These are phyloP conservation scores for Parnassius apollo DNA, from an alignment of 2,888 invertebrate genomes.

Conservation along the genomic window DNA sequence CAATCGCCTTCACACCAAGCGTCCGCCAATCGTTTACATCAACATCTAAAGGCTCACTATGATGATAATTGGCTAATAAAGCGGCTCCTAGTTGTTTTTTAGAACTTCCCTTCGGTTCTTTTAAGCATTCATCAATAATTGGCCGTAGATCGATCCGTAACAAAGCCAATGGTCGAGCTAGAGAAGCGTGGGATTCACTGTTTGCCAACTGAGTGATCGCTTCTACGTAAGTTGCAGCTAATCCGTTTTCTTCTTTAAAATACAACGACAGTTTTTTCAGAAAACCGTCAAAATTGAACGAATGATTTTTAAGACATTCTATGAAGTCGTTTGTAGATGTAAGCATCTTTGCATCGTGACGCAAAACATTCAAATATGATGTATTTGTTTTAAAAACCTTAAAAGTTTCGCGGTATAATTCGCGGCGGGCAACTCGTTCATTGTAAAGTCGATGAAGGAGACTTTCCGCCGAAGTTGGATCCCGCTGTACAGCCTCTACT, in stretches of 20 bases:
- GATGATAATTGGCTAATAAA: conserved; percentile 48
- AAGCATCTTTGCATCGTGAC: conserved; percentile 42
- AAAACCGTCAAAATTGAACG: conserved; percentile 42
- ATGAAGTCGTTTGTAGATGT: conserved; percentile 35
- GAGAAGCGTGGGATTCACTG: conserved; percentile 20
- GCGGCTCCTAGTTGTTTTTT: conserved; percentile 36
- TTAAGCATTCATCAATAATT: conserved; percentile 32
- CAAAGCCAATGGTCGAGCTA: conserved; percentile 35
- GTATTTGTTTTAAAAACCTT: conserved; percentile 42
- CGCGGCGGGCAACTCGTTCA: conserved; percentile 45
- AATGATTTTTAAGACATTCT: conserved; percentile 29
- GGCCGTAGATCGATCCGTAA: conserved; percentile 25
- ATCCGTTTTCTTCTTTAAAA: conserved; percentile 49
- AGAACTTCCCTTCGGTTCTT: conserved; percentile 26
- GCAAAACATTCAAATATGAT: conserved; percentile 54
- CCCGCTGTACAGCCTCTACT: conserved; percentile 34
- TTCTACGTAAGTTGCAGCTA: conserved; percentile 39
- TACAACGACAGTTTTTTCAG: conserved; percentile 47
- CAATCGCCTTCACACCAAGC: conserved; percentile 50
- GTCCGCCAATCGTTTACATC: conserved; percentile 42
- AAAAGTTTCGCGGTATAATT: conserved; percentile 47
- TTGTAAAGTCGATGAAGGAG: conserved; percentile 45
- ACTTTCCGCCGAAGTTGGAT: conserved; percentile 31
- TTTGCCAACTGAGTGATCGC: conserved; percentile 28
- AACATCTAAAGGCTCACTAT: conserved; percentile 44